phyloP scores from a whole-genome alignment of 1,140 invertebrate genomes.

The Elymnias hypermnestra region DNA sequence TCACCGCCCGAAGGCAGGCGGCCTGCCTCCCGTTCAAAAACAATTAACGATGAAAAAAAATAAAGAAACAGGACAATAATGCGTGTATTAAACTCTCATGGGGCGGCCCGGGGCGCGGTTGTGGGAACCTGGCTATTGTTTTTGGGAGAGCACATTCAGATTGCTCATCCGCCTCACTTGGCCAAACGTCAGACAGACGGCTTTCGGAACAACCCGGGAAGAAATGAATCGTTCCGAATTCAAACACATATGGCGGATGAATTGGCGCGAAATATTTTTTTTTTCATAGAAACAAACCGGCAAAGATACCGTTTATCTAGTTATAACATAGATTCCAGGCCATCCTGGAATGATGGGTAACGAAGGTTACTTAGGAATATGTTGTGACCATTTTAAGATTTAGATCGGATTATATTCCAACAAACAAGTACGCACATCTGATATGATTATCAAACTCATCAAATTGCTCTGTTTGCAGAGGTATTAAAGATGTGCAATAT shows the following conservation, averaged over 20 bases:
- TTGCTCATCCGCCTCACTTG: slow-evolving; percentile 43
- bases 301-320: too few species aligned
- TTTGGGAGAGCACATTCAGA: slow-evolving; percentile 43
- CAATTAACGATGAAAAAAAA: slow-evolving; percentile 55
- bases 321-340: too few species aligned
- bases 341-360: too few species aligned
- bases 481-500: too few species aligned
- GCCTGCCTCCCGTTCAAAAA: slow-evolving; percentile 53
- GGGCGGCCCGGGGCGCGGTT: slow-evolving; percentile 52
- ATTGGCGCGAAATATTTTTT: too few species aligned
- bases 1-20: slow-evolving; percentile 40
- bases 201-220: slow-evolving; percentile 34
- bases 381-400: too few species aligned
- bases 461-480: too few species aligned
- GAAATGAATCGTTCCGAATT: slow-evolving; percentile 27
- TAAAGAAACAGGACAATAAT: slow-evolving; percentile 38
- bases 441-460: too few species aligned
- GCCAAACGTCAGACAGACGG: slow-evolving; percentile 30
- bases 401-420: too few species aligned
- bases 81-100: slow-evolving; percentile 1
- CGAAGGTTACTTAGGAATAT: too few species aligned
- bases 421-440: too few species aligned
- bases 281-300: too few species aligned
- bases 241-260: slow-evolving; percentile 46
- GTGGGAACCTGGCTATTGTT: slow-evolving; percentile 55